phyloP scores from a whole-genome alignment of 2,113 vertebrate species.

The Semnornis frantzii region DNA sequence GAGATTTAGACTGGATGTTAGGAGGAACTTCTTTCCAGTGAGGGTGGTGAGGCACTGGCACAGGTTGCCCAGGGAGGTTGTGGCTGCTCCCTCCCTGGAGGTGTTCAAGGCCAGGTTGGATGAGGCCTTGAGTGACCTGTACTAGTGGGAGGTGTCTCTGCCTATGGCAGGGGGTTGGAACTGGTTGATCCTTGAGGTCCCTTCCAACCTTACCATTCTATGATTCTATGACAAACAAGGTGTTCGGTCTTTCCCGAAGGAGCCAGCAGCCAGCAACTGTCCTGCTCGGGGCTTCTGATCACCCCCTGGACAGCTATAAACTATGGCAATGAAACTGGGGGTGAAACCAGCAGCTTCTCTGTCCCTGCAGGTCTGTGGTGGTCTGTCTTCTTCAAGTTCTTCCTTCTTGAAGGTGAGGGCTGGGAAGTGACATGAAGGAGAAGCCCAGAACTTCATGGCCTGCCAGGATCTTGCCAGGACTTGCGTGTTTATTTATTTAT shows the following conservation, averaged over 20 bases:
- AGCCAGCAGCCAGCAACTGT: not conserved
- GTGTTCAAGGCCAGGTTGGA: no score
- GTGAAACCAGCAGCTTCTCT: not conserved
- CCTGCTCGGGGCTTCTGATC: not conserved
- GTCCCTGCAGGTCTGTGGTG: not conserved
- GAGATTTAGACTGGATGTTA: no score
- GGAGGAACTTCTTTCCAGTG: no score
- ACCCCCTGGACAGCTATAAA: not conserved
- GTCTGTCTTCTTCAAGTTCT: not conserved
- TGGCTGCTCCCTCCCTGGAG: no score
- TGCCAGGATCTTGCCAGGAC: not conserved
- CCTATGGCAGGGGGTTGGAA: no score
- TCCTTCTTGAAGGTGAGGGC: not conserved
- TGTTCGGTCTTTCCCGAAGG: not conserved
- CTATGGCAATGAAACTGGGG: not conserved
- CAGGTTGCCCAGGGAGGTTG: no score
- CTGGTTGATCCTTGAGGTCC: no score
- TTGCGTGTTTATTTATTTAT: rapidly evolving
- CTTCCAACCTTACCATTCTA: no score
- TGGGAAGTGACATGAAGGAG: not conserved
- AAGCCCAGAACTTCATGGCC: not conserved
- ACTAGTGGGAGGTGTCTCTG: no score
- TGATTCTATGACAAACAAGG: no score
- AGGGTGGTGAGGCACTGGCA: no score
- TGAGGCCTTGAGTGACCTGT: no score